Evolutionary conservation across 2,888 invertebrate genomes (phyloP).

Genomic region (Lasioglossum morio): DNA sequence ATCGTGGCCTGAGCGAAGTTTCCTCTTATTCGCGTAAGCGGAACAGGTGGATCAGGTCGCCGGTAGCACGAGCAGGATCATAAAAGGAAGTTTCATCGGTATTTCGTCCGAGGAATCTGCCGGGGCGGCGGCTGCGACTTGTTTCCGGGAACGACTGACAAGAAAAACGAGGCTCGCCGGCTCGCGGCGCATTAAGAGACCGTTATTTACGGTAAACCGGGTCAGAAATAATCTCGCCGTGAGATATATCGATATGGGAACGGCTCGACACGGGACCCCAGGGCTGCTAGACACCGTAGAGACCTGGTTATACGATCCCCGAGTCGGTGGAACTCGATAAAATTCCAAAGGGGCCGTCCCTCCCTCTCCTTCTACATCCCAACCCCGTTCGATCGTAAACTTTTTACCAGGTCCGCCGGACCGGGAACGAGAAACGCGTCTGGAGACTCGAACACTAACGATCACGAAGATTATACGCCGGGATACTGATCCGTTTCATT

Average conservation of each 20-base stretch:
- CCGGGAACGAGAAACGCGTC: neutral
- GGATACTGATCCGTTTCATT: neutral
- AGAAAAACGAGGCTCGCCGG: conserved; percentile 12
- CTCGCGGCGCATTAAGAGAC: conserved; percentile 21
- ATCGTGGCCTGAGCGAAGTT: neutral
- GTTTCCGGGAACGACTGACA: conserved; percentile 18
- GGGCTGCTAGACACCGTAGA: conserved; percentile 1
- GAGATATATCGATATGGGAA: conserved; percentile 21
- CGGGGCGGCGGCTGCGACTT: neutral
- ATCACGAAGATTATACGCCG: neutral
- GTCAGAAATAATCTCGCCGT: conserved; percentile 19
- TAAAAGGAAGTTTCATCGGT: conserved; percentile 17
- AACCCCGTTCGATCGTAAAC: neutral
- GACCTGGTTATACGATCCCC: neutral
- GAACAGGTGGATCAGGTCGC: neutral
- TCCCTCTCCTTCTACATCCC: neutral
- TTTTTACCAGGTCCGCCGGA: neutral
- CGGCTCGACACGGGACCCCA: conserved; percentile 4
- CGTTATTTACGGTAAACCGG: conserved; percentile 36
- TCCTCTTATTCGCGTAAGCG: neutral
- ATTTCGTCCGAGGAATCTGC: neutral
- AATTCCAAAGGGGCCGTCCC: neutral
- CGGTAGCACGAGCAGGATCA: neutral
- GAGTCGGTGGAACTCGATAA: neutral
- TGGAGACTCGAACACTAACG: neutral